Evolutionary conservation across 2,797 vertebrate species (phyloP).

Genomic region (Poliocrania exsul): DNA sequence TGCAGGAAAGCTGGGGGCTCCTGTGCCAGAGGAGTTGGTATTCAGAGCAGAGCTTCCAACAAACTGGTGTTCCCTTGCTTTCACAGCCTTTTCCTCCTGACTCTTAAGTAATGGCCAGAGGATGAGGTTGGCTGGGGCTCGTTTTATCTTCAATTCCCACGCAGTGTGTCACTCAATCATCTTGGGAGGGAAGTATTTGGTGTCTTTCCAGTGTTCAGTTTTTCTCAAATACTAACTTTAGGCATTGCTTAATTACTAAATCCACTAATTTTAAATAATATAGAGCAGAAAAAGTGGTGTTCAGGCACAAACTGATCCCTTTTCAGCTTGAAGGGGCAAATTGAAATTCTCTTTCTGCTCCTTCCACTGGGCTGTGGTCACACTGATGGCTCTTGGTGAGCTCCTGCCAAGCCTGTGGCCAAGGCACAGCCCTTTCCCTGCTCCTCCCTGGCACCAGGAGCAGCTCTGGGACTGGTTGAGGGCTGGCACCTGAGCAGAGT

Average conservation of each 20-base stretch:
- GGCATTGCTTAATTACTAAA: background rate
- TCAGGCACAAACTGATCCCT: background rate
- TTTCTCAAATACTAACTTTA: background rate
- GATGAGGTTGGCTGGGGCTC: background rate
- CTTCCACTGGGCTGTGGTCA: background rate
- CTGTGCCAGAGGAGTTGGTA: background rate
- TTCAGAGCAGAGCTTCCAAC: background rate
- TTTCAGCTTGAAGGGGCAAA: background rate
- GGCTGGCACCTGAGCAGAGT: background rate
- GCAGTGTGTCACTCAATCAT: fast-evolving
- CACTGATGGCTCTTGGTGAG: background rate
- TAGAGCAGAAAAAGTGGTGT: too few relatives aligned
- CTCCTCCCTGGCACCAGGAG: background rate
- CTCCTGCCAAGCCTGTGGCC: background rate
- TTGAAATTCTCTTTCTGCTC: background rate
- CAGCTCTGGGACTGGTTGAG: background rate
- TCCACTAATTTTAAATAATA: background rate
- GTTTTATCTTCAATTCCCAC: background rate
- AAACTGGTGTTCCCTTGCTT: background rate
- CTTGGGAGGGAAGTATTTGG: background rate
- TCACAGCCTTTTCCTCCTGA: background rate
- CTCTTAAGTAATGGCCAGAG: background rate
- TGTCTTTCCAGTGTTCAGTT: background rate
- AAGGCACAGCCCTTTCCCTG: background rate
- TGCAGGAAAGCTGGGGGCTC: background rate